Base-by-base conservation (phyloP, 92 coral and sea anemone genomes). In the Diadumene lineata region DNA sequence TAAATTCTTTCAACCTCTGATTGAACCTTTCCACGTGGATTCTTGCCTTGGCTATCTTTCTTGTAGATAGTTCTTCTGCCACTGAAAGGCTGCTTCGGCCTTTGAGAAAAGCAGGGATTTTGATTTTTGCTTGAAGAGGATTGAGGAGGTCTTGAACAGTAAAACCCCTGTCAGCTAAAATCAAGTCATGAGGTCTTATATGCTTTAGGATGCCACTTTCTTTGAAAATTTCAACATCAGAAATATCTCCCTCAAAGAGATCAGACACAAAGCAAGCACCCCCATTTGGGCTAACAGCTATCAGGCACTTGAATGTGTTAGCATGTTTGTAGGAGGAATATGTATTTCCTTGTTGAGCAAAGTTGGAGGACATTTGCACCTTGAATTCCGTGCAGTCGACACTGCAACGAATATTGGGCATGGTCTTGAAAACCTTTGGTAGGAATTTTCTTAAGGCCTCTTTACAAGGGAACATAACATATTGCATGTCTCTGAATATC, bases 261-360 rank as follows among this genome's bases (percentile, higher is more conserved):
- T 85, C 89, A 25, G 89, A 74, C 27, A 69, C 64, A 61, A 82
- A 82, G 51, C 86, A 81, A 24, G 76, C 76, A 15, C 86, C 86
- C 25, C 84, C 89, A 84, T 78, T 84, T 23, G 84, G 89, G 70
- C 84, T 79, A 32, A 69, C 68, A 53, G 88, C 88, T 34, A 87
- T 87, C n/a, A 87, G 85, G 44, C 92, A 74, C 75, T 87, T 87
- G 31, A 87, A 87, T 11, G 85, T 87, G 87, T 87, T 87, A 1
- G 92, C 56, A 51, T 87, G 92, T 34, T 87, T 87, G 82, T 82
- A 87, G 18, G 76, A 69, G 22, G 81, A 72, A 68, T 50, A 84
- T 16, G 83, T 84, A 70, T 83, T 83, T 21, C 88, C 83, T 65
- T 86, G 91, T 69, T 77, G 75, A 21, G 85, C 83, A 76, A 87